phyloP scores from a whole-genome alignment of 1,140 invertebrate genomes.

The Heliothis subflexa region DNA sequence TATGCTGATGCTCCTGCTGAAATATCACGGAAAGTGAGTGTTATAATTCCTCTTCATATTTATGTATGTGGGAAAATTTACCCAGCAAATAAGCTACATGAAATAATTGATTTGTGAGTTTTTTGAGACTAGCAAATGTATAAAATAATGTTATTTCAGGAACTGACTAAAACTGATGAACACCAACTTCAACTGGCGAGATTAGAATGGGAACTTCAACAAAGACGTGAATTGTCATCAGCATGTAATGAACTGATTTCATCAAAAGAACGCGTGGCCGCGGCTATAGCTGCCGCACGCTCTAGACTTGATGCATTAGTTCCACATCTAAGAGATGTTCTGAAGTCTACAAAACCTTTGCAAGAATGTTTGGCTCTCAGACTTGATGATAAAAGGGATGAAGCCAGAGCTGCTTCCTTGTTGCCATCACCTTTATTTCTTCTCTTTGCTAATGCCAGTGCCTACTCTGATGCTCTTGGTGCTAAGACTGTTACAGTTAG shows the following conservation, averaged over 20 bases:
- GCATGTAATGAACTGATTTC: constrained; percentile 92
- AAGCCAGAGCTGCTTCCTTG: constrained; percentile 90
- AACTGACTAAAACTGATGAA: constrained; percentile 88
- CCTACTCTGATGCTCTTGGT: constrained; percentile 93
- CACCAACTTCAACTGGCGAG: constrained; percentile 95
- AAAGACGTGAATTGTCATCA: constrained; percentile 93
- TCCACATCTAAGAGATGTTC: constrained; percentile 90
- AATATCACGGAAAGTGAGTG: constrained; percentile 89
- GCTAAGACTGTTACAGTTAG: constrained; percentile 79
- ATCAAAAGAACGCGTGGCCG: constrained; percentile 91
- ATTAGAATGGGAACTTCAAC: constrained; percentile 96
- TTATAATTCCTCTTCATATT: constrained; percentile 11
- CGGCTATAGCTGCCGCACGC: constrained; percentile 93
- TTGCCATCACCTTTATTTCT: constrained; percentile 95
- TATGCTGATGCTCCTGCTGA: constrained; percentile 92
- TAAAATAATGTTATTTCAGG: constrained; percentile 80
- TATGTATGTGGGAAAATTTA: neutral
- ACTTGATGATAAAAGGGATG: constrained; percentile 91
- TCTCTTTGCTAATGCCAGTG: constrained; percentile 93
- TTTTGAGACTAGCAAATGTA: too few relatives aligned
- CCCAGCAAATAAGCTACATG: too few relatives aligned
- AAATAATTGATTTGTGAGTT: neutral
- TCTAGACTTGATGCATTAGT: constrained; percentile 93
- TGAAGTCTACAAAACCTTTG: constrained; percentile 94
- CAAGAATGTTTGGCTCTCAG: constrained; percentile 95